Evolutionary conservation across 2,797 vertebrate genomes (phyloP), one percentile per base, ranked within the genome.

Genomic region (Pantherophis alleghaniensis): DNA sequence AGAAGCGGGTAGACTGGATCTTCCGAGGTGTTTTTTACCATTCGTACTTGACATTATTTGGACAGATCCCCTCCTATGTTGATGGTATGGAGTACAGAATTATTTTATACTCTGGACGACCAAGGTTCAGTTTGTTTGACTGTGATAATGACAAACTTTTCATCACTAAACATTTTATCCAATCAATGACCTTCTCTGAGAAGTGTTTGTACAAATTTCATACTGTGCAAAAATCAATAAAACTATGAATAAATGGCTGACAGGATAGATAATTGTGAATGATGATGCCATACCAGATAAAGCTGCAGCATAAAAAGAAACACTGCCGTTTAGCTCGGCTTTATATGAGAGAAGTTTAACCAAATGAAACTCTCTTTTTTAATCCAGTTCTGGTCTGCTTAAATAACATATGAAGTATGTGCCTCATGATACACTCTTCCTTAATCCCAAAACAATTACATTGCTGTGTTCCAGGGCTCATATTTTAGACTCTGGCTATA

Each of bases 1-100:
- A 99, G 95, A 93, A 96, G 2, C 98, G 99, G 0, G 96, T 99
- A 95, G 98, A 98, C 89, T 99, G 99, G 99, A 98, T 99, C 86
- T 93, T 99, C 92, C 98, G 99, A 0, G 99, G 99, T 0, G 99
- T 98, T 0, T 92, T 99, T 93, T 99, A 99, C 74, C 98, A 99
- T 94, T 99, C 99, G 0, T 99, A 99, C 97, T 98, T 98, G 95
- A 98, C 98, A 95, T 98, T 99, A 97, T 99, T 99, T 0, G 99
- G 99, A 79, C 98, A 98, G 94, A 97, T 99, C 13, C 99, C 99
- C 0, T 94, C 95, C 74, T 99, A 99, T 93, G 98, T 99, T 0
- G 99, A 99, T 0, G 98, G 99, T 99, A 97, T 97, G 97, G 42
- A 74, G 42, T 18, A 69, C 11, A 87, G 37, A 57, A 55, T 79